Percentiles rank a stretch among this genome's conserved stretches.
Evolutionary conservation across 2,888 invertebrate species (phyloP).

Genomic region (Dromius quadrimaculatus): DNA sequence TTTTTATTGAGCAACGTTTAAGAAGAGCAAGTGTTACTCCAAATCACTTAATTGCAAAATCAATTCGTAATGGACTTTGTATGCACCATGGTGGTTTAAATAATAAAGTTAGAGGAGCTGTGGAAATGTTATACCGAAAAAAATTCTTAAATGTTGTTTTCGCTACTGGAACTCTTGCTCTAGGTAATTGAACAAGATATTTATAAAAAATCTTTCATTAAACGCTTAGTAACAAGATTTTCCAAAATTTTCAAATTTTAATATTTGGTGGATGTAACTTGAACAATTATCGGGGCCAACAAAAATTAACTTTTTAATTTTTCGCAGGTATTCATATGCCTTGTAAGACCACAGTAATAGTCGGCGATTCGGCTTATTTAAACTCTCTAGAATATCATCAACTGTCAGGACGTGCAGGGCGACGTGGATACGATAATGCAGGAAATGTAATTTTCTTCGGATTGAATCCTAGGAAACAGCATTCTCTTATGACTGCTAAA

Average conservation of each 20-base stretch:
- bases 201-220: too few species aligned
- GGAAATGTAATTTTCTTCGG: slow-evolving; percentile 55
- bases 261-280: too few species aligned
- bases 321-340: slow-evolving; percentile 58
- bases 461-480: slow-evolving; percentile 53
- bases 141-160: slow-evolving; percentile 55
- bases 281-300: too few species aligned
- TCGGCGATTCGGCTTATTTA: slow-evolving; percentile 56
- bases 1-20: slow-evolving; percentile 55
- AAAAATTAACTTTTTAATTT: background rate
- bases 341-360: slow-evolving; percentile 57
- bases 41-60: background rate
- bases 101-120: slow-evolving; percentile 59
- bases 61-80: slow-evolving; percentile 59
- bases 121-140: slow-evolving; percentile 62
- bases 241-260: too few species aligned
- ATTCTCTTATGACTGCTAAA: slow-evolving; percentile 53
- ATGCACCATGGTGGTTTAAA: slow-evolving; percentile 62
- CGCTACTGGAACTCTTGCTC: slow-evolving; percentile 56
- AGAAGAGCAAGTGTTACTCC: slow-evolving; percentile 1
- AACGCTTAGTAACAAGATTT: too few species aligned
- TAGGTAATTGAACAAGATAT: slow-evolving; percentile 48
- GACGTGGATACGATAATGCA: slow-evolving; percentile 55
- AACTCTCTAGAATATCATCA: slow-evolving; percentile 57
- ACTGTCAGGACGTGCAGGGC: slow-evolving; percentile 56